Conservation (phyloP, 2,888 invertebrate genomes). For the Himalopsyche kuldschensis region DNA sequence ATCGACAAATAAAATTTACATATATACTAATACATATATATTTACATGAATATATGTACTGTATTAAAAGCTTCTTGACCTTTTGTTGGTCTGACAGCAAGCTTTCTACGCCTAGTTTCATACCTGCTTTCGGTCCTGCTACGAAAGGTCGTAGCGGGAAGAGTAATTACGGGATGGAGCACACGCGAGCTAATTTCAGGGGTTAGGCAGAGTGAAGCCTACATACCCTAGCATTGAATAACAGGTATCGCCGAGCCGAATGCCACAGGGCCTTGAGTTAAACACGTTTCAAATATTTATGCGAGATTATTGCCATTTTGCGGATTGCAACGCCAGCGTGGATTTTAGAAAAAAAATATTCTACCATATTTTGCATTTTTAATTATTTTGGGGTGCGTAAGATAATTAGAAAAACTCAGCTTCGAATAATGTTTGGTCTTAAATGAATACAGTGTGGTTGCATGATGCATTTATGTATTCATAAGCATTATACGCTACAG, state of each 20-base stretch:
- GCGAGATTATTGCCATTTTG: conserved; percentile 9
- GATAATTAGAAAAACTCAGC: no score
- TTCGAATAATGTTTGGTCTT: no score
- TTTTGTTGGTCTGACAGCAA: neutral
- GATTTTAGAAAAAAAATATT: neutral
- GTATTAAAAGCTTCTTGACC: neutral
- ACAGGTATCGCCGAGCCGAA: neutral
- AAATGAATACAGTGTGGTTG: no score
- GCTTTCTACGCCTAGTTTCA: neutral
- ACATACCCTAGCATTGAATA: neutral
- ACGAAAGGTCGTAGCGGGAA: neutral
- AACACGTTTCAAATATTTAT: conserved; percentile 8
- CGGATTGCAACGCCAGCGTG: neutral
- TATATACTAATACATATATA: no score
- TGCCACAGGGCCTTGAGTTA: neutral
- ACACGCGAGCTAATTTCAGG: conserved; percentile 1
- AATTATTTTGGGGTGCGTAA: no score
- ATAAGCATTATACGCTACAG: no score
- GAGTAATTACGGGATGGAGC: conserved; percentile 2
- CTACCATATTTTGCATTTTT: no score
- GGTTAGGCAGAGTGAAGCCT: neutral
- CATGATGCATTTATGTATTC: no score
- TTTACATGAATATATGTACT: no score
- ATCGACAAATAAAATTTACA: no score
- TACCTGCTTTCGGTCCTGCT: neutral